phyloP scores from a whole-genome alignment of 2,888 invertebrate species.

The Polyommatus iphigenia region DNA sequence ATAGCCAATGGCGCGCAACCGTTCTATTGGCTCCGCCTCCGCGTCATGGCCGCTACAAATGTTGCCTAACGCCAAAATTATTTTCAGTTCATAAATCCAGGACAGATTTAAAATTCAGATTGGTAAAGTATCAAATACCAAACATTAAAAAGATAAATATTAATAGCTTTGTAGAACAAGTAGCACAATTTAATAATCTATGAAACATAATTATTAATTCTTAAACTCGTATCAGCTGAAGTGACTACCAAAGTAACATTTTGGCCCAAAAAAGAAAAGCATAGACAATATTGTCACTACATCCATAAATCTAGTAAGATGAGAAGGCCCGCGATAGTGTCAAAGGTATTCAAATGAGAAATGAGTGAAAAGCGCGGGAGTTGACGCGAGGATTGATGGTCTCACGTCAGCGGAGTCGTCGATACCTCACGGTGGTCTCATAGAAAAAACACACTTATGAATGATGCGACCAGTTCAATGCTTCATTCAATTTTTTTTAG shows the following conservation, averaged over 20 bases:
- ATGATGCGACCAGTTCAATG: constrained; percentile 46
- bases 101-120: background rate
- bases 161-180: background rate
- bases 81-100: constrained; percentile 46
- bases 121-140: background rate
- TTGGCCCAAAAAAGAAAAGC: constrained; percentile 32
- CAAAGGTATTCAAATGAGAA: constrained; percentile 49
- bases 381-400: constrained; percentile 62
- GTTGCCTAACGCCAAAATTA: constrained; percentile 72
- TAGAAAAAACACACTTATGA: constrained; percentile 50
- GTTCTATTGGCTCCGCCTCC: constrained; percentile 62
- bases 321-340: constrained; percentile 46
- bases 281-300: constrained; percentile 48
- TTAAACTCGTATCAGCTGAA: background rate
- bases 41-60: constrained; percentile 71
- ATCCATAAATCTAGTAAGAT: constrained; percentile 45
- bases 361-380: constrained; percentile 52
- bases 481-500: constrained; percentile 43
- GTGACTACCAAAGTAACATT: background rate
- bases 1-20: constrained; percentile 68
- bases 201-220: no score
- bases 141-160: background rate
- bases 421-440: constrained; percentile 53
- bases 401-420: constrained; percentile 46
- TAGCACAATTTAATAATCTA: background rate